These are phyloP conservation scores for Azemiops feae DNA, from an alignment of 2,113 vertebrate species.

Conservation along the genomic window DNA sequence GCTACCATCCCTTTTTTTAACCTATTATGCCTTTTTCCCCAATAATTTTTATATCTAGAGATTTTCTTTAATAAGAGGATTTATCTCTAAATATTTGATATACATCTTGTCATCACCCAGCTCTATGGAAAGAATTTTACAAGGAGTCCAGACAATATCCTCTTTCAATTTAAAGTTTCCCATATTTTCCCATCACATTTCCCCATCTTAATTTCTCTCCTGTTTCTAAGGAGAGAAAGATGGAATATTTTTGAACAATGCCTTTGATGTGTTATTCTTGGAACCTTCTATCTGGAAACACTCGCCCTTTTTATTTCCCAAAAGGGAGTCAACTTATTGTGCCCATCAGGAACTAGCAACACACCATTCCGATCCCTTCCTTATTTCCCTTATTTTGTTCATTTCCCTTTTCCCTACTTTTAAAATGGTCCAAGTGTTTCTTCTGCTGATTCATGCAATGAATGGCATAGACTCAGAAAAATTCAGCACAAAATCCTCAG, in stretches of 20 bases:
- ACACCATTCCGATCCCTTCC: neutral
- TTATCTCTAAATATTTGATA: neutral
- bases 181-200: neutral
- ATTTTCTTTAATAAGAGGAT: neutral
- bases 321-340: neutral
- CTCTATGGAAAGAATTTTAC: neutral
- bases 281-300: neutral
- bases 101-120: neutral
- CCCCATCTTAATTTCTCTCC: neutral
- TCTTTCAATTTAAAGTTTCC: neutral
- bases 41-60: neutral
- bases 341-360: neutral
- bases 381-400: neutral
- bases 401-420: neutral
- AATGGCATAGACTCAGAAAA: neutral
- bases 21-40: neutral
- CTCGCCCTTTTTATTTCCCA: neutral
- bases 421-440: neutral
- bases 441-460: neutral
- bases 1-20: neutral
- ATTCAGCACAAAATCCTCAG: neutral
- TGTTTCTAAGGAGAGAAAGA: neutral
- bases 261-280: neutral
- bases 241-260: neutral
- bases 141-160: neutral